Evolutionary conservation across 64 coral and sea anemone genomes (phyloP).

Genomic region (Catalaphyllia jardinei): DNA sequence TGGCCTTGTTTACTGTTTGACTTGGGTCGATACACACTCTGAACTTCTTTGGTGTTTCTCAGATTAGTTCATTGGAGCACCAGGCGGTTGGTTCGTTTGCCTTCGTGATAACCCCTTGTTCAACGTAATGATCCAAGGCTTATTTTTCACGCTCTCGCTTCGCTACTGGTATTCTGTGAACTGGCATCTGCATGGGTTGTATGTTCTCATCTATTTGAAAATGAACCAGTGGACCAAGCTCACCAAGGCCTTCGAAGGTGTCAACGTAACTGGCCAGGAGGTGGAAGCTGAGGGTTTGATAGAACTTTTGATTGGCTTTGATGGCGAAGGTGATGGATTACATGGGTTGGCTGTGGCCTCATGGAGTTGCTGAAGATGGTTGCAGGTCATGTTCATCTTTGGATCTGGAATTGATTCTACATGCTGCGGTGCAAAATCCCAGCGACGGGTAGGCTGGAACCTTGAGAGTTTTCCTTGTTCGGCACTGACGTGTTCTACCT

Average conservation of each 20-base stretch:
- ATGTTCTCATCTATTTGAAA: too few species aligned
- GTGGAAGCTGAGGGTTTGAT: constrained; percentile 24
- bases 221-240: too few species aligned
- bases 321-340: constrained; percentile 8
- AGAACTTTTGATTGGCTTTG: constrained; percentile 27
- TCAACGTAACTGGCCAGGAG: constrained; percentile 43
- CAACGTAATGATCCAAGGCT: constrained; percentile 52
- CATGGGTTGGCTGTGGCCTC: constrained; percentile 27
- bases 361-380: constrained; percentile 48
- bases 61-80: constrained; percentile 79
- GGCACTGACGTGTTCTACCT: too few species aligned
- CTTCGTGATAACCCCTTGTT: too few species aligned
- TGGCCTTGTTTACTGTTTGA: too few species aligned
- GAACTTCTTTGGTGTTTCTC: constrained; percentile 74
- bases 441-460: neutral
- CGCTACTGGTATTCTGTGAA: too few species aligned
- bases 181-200: too few species aligned
- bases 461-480: constrained; percentile 7
- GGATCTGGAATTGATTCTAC: neutral
- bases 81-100: constrained; percentile 44
- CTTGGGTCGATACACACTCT: too few species aligned
- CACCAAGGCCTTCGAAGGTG: constrained; percentile 57
- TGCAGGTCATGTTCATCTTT: constrained; percentile 4
- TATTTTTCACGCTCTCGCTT: too few species aligned
- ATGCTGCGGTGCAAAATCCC: neutral